Conservation (phyloP, 92 coral and sea anemone genomes). For the Anthopleura xanthogrammica region DNA sequence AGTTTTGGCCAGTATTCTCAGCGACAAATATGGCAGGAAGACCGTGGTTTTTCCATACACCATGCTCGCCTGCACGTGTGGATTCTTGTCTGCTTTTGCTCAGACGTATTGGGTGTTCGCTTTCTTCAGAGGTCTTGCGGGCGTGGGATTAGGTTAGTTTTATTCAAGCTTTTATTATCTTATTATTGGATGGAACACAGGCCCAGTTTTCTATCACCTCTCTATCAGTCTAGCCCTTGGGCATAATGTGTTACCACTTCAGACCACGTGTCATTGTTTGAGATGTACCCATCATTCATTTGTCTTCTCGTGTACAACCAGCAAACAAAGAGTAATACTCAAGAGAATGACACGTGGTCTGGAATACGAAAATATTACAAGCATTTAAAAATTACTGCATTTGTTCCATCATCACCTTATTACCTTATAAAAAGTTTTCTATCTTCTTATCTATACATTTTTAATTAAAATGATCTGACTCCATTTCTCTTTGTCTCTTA, state of each 20-base stretch:
- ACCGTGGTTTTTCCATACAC: constrained; percentile 22
- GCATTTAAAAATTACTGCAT: too few species aligned
- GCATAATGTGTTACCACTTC: too few species aligned
- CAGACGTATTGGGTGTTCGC: constrained; percentile 55
- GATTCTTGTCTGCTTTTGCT: constrained; percentile 46
- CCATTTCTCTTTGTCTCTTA: background rate
- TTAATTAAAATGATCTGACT: background rate
- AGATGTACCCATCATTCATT: too few species aligned
- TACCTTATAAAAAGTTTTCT: too few species aligned
- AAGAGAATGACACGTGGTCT: too few species aligned
- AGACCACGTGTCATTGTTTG: background rate
- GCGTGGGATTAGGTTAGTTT: constrained; percentile 46
- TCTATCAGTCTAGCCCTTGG: too few species aligned
- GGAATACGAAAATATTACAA: too few species aligned
- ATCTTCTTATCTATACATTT: too few species aligned
- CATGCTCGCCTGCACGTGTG: constrained; percentile 22
- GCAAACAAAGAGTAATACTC: too few species aligned
- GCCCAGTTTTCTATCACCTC: background rate
- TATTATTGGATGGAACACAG: background rate
- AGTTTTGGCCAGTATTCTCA: constrained; percentile 34
- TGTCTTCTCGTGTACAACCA: too few species aligned
- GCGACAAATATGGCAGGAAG: constrained; percentile 55
- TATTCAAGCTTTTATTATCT: background rate
- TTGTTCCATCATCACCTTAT: too few species aligned
- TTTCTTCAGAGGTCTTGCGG: constrained; percentile 34